Base-by-base conservation (phyloP, 2,113 vertebrate species). In the Nerophis ophidion region DNA sequence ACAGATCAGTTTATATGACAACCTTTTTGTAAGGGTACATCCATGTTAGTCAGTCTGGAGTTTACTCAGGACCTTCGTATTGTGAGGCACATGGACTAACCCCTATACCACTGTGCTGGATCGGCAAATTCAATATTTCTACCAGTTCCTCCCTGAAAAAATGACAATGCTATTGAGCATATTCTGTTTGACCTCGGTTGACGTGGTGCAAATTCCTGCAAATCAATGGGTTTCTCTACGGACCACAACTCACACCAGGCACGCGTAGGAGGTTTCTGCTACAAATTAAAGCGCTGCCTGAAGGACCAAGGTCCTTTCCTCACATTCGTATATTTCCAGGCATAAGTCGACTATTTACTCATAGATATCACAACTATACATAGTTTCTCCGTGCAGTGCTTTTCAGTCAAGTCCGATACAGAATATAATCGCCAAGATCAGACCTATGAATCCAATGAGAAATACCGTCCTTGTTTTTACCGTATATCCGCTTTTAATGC, bases 201-300 rank as follows among this genome's bases (percentile, higher is more conserved):
- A 81, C 79, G 70, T 83, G 81, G 68, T 70, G 54, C 38, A 65
- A 72, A 81, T 60, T 46, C 65, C 57, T 67, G 47, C 45, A 64
- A 60, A 69, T 65, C 48, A 79, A 76, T 79, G 68, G 57, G 74
- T 84, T 80, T 70, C 61, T 72, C 63, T 13, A 79, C 74, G 78
- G 78, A 83, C 84, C 70, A 70, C 71, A 65, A 66, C 57, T 77
- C 70, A 74, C 80, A 73, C 57, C 66, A 83, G 66, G 72, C 63
- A 63, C 74, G 60, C 66, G 72, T 57, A 58, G 46, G 68, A 77
- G 70, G 36, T 33, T 72, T 73, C 65, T 80, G 63, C 63, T 77
- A 81, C 68, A 69, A 74, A 83, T 83, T 79, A 61, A 61, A 66
- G 60, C 15, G 5, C 26, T 64, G 70, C 75, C 75, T 49, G 48